Evolutionary conservation across 2,113 vertebrate genomes (phyloP).

Genomic region (Rhinopomastus cyanomelas): DNA sequence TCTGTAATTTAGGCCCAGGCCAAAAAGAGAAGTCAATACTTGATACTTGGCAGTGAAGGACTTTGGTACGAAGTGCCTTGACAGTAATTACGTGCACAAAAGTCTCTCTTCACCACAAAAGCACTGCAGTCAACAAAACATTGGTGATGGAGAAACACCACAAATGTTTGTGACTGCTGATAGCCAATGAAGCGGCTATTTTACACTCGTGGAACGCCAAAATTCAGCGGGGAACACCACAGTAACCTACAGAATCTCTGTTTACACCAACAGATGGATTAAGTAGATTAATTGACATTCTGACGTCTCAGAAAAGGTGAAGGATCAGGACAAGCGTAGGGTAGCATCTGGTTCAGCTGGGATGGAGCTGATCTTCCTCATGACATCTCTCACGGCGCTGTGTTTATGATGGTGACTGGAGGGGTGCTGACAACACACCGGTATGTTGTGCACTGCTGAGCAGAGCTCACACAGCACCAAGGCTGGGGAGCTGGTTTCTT

Average conservation of each 20-base stretch:
- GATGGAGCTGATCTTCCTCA: no score
- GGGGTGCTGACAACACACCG: no score
- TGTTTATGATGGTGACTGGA: no score
- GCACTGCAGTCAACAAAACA: not conserved
- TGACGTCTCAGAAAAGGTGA: not conserved
- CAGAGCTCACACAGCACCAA: no score
- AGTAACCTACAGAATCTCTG: not conserved
- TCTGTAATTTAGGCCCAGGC: not conserved
- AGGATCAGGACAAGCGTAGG: not conserved
- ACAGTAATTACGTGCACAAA: not conserved
- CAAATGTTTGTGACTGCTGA: not conserved
- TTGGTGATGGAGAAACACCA: not conserved
- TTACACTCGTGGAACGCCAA: not conserved
- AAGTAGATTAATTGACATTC: slow-evolving; percentile 31
- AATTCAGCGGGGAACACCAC: not conserved
- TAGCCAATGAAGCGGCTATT: not conserved
- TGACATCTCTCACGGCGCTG: no score
- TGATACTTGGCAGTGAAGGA: not conserved
- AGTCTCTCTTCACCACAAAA: not conserved
- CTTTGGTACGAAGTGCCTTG: not conserved
- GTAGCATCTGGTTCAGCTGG: no score
- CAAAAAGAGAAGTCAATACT: not conserved
- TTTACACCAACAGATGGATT: not conserved
- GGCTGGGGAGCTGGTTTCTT: no score
- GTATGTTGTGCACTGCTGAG: no score